These are phyloP conservation scores for Monoplex corrugatus DNA, from an alignment of 2,888 invertebrate species.

Conservation along the genomic window DNA sequence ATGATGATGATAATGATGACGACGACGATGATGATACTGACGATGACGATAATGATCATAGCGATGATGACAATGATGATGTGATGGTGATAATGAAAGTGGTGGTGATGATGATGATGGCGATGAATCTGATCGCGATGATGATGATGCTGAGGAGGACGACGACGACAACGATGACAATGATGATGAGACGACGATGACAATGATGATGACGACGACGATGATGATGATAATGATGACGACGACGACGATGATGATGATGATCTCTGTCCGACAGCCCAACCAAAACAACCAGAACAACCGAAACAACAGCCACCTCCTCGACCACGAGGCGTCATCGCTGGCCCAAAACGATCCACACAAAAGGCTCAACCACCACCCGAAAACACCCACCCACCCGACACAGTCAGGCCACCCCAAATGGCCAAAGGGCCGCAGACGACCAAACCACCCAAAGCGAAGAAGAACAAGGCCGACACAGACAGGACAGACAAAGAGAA, in stretches of 20 bases:
- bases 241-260: background rate
- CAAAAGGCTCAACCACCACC: background rate
- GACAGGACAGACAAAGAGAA: background rate
- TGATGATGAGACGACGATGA: background rate
- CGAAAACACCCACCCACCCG: background rate
- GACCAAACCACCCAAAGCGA: background rate
- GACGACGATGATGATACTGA: background rate
- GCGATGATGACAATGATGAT: background rate
- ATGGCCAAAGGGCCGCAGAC: background rate
- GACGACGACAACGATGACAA: conserved; percentile 32
- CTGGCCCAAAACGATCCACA: background rate
- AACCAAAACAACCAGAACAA: background rate
- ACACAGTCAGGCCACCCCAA: background rate
- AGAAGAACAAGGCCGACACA: background rate
- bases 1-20: background rate
- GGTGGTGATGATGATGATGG: conserved; percentile 22
- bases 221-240: background rate
- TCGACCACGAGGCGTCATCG: background rate
- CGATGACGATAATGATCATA: background rate
- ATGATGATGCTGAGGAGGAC: conserved; percentile 40
- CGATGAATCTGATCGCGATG: conserved; percentile 22
- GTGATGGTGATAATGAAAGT: background rate
- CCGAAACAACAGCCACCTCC: background rate
- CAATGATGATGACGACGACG: background rate
- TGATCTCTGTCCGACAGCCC: background rate